These are phyloP conservation scores for Buceros bicornis DNA, from an alignment of 2,797 vertebrate genomes.

Conservation along the genomic window DNA sequence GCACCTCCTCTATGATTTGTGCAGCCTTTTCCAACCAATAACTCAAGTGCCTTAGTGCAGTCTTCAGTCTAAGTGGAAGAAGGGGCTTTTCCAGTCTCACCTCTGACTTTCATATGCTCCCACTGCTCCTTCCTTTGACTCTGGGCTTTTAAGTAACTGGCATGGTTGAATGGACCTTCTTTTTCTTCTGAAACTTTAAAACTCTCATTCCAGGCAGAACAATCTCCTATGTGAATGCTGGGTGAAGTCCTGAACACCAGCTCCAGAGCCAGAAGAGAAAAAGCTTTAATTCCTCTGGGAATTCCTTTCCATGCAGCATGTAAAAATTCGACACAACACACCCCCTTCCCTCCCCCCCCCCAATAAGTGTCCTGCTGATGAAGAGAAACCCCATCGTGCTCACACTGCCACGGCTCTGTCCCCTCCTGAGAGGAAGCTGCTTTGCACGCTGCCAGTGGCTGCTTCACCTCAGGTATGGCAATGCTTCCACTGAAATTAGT, in stretches of 20 bases:
- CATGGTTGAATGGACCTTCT: not conserved
- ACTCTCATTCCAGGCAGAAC: not conserved
- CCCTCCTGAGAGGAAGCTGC: not conserved
- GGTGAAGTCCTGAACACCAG: not conserved
- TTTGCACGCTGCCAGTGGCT: not conserved
- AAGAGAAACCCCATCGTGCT: not conserved
- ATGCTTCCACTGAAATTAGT: not conserved
- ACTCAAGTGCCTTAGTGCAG: not conserved
- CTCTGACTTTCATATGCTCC: not conserved
- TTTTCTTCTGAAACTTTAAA: not conserved
- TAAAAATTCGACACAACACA: not conserved
- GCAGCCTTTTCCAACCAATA: not conserved
- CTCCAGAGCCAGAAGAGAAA: not conserved
- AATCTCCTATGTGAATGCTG: not conserved
- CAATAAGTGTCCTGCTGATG: not conserved
- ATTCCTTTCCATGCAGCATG: not conserved
- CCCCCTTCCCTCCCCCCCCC: no score
- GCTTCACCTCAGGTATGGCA: not conserved
- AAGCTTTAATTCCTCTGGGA: not conserved
- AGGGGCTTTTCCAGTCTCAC: not conserved
- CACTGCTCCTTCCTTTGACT: not conserved
- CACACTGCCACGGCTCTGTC: accelerated
- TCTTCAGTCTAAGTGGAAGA: not conserved
- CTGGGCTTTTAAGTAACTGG: not conserved
- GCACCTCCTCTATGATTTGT: constrained; percentile 10